Conservation (phyloP, 2,113 vertebrate genomes). For the Bagarius yarrelli region DNA sequence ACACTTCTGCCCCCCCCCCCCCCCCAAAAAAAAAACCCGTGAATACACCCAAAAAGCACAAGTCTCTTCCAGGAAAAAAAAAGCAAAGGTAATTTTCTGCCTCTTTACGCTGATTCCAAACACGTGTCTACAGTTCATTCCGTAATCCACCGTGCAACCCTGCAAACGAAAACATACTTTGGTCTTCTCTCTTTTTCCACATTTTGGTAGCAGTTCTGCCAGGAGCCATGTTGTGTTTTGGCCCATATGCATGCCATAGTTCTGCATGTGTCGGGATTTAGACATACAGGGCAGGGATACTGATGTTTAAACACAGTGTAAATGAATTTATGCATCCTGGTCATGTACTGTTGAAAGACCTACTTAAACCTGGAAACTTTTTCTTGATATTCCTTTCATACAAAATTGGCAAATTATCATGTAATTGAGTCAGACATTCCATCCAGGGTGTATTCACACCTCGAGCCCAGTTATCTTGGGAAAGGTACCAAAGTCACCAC, state of each 20-base stretch:
- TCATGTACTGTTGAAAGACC: no score
- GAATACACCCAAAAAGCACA: slow-evolving; percentile 40
- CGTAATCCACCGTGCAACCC: slow-evolving; percentile 62
- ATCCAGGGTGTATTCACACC: not conserved
- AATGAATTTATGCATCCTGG: not conserved
- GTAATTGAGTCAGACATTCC: not conserved
- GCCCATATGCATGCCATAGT: not conserved
- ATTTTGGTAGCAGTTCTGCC: slow-evolving; percentile 60
- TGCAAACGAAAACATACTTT: slow-evolving; percentile 63
- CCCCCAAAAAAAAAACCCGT: not conserved
- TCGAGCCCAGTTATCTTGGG: not conserved
- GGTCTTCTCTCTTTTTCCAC: slow-evolving; percentile 47
- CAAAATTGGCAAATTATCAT: not conserved
- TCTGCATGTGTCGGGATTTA: not conserved
- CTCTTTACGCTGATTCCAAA: slow-evolving; percentile 67
- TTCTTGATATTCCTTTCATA: not conserved
- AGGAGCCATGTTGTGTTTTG: slow-evolving; percentile 46
- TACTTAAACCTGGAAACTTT: no score
- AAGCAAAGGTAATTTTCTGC: slow-evolving; percentile 62
- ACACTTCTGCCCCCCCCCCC: slow-evolving; percentile 23
- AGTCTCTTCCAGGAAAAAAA: slow-evolving; percentile 52
- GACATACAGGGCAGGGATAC: not conserved
- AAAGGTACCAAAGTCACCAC: not conserved
- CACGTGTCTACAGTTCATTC: slow-evolving; percentile 67
- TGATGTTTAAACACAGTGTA: not conserved